Percentiles rank a stretch among this genome's conserved stretches.
Evolutionary conservation across 2,888 invertebrate genomes (phyloP).

Genomic region (Melolontha melolontha): DNA sequence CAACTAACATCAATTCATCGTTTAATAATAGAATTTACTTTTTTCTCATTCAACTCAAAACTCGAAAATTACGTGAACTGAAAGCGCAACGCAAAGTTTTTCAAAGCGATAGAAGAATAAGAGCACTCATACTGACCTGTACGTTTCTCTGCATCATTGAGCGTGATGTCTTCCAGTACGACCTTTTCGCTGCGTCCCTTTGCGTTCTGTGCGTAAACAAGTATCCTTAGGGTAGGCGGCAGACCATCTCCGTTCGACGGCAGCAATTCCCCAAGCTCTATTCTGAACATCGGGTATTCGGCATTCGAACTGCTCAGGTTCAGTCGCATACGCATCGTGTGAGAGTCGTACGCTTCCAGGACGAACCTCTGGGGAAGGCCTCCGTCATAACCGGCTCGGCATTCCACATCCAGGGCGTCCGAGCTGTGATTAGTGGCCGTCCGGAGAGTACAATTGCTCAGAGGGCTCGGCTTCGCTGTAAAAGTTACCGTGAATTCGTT

Average conservation of each 20-base stretch:
- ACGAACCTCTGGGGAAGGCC: constrained; percentile 88
- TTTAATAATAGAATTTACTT: too few species aligned
- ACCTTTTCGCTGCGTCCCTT: constrained; percentile 88
- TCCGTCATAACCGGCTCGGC: constrained; percentile 89
- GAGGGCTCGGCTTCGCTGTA: constrained; percentile 82
- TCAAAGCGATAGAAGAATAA: not conserved
- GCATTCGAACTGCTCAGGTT: constrained; percentile 74
- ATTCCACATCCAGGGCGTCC: constrained; percentile 81
- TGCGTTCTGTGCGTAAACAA: constrained; percentile 85
- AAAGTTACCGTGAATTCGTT: constrained; percentile 43
- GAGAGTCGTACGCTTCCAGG: constrained; percentile 84
- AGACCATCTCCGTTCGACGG: constrained; percentile 63
- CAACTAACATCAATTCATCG: too few species aligned
- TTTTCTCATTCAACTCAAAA: too few species aligned
- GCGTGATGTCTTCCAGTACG: constrained; percentile 85
- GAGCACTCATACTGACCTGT: constrained; percentile 72
- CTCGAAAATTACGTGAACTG: not conserved
- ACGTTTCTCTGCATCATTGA: constrained; percentile 87
- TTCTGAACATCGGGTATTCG: constrained; percentile 73
- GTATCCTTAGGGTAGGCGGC: constrained; percentile 77
- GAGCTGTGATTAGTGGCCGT: constrained; percentile 72
- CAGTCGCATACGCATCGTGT: constrained; percentile 76
- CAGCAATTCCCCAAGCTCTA: constrained; percentile 74
- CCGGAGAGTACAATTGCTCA: constrained; percentile 88
- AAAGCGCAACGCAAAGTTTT: not conserved